Base-by-base conservation (phyloP, 1,140 invertebrate genomes). In the Drosophila jambulina region DNA sequence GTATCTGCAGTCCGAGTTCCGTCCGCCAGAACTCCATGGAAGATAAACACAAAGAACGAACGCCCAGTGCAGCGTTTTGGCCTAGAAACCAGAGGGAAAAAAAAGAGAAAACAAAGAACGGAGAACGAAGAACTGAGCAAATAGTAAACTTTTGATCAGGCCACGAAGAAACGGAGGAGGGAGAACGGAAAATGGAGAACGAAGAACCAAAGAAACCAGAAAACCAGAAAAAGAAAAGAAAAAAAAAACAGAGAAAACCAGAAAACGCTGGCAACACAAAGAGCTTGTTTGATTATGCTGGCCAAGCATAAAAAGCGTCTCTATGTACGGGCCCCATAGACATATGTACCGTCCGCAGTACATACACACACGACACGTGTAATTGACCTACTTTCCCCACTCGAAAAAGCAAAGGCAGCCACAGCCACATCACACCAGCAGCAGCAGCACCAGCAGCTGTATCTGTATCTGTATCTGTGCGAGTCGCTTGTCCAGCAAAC, bases 371-470 rank as follows among this genome's bases (percentile, higher is more conserved):
- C 80, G 84, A 88, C 85, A 88, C 85, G 85, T 88, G 85, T 88
- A 90, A 88, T 90, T 88, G 85, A 88, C 85, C 85, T 85, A 88
- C 85, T 88, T 88, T 88, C 85, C 82, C 85, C 88, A 85, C 75
- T 78, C 80, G 80, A 88, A 75, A 77, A 69, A 75, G 56, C 67
- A 62, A 61, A 60, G 61, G 17, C 42, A 46, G 43, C 43, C 43
- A 45, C 48, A 51, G 25, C 48, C 27, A 51, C 49, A 32, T 51
- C 49, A 23, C 21, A 54, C 34, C 53, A 38, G 21, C 51, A 54
- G 13, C 32, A 23, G 29, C 51, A 36, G 32, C 51, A 36, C 4
- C 32, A 23, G 29, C 27, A 51, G 19, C 21, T 23, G 19, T 23
- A 36, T 17, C 51, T 54, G 49, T 53, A 53, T 53, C 53, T 64